Evolutionary conservation across 2,797 vertebrate genomes (phyloP).

Genomic region (Threskiornis aethiopicus): DNA sequence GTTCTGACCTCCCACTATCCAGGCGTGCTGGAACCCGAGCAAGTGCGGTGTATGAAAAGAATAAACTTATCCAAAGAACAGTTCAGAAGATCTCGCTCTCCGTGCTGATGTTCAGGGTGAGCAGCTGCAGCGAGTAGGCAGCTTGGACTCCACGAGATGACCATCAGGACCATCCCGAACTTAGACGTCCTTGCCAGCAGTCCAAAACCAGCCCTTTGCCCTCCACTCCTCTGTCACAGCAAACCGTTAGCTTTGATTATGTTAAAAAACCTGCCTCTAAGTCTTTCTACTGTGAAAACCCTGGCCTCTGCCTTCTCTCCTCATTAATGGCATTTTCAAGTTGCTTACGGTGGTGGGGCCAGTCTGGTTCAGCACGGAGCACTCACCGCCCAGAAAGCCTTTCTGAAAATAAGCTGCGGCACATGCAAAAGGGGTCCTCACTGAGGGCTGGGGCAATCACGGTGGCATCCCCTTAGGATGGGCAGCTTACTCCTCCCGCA

Average conservation of each 20-base stretch:
- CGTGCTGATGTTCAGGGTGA: accelerated
- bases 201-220: not conserved
- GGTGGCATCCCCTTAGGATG: not conserved
- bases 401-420: not conserved
- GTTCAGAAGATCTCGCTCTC: not conserved
- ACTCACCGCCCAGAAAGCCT: not conserved
- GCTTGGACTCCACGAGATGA: not conserved
- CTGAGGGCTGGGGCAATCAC: accelerated
- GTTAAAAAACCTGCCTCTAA: not conserved
- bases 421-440: not conserved
- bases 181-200: not conserved
- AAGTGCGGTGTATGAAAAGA: not conserved
- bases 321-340: not conserved
- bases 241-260: not conserved
- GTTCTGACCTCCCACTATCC: not conserved
- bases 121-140: not conserved
- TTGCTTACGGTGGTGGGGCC: not conserved
- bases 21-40: not conserved
- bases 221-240: not conserved
- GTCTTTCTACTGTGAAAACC: not conserved
- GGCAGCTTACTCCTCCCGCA: not conserved
- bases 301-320: not conserved
- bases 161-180: not conserved
- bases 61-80: not conserved
- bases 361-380: not conserved